phyloP scores from a whole-genome alignment of 2,888 invertebrate genomes.

The Cataglyphis rosenhaueri region DNA sequence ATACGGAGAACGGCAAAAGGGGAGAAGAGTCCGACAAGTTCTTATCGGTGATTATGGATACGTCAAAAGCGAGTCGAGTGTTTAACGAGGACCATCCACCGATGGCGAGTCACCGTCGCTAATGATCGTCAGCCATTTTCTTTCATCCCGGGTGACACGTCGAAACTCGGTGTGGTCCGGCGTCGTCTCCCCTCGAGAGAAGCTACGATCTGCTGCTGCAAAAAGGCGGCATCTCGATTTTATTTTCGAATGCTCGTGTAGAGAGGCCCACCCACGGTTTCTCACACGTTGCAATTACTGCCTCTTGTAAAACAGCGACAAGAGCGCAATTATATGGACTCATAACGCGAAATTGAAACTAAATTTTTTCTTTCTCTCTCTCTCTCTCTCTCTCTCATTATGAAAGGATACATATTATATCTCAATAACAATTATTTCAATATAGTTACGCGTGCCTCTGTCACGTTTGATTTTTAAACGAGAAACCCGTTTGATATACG shows the following conservation, averaged over 20 bases:
- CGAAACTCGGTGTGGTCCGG: slow-evolving; percentile 75
- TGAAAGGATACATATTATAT: neutral
- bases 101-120: slow-evolving; percentile 79
- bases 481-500: neutral
- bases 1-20: slow-evolving; percentile 26
- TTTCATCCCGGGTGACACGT: slow-evolving; percentile 74
- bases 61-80: slow-evolving; percentile 74
- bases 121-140: slow-evolving; percentile 78
- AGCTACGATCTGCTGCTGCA: slow-evolving; percentile 64
- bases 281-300: slow-evolving; percentile 44
- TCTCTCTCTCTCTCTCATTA: neutral
- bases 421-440: slow-evolving; percentile 13
- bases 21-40: slow-evolving; percentile 60
- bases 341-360: slow-evolving; percentile 30
- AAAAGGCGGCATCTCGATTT: slow-evolving; percentile 62
- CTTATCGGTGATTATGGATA: slow-evolving; percentile 79
- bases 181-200: slow-evolving; percentile 63
- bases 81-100: slow-evolving; percentile 77
- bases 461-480: neutral
- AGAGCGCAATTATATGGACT: slow-evolving; percentile 44
- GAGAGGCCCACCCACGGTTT: slow-evolving; percentile 66
- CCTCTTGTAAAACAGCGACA: slow-evolving; percentile 49
- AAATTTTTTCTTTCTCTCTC: neutral
- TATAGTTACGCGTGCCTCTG: neutral
- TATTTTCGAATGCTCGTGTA: slow-evolving; percentile 49